Evolutionary conservation across 2,888 invertebrate species (phyloP), one percentile per base, ranked within the genome.

Genomic region (Sesia bembeciformis): DNA sequence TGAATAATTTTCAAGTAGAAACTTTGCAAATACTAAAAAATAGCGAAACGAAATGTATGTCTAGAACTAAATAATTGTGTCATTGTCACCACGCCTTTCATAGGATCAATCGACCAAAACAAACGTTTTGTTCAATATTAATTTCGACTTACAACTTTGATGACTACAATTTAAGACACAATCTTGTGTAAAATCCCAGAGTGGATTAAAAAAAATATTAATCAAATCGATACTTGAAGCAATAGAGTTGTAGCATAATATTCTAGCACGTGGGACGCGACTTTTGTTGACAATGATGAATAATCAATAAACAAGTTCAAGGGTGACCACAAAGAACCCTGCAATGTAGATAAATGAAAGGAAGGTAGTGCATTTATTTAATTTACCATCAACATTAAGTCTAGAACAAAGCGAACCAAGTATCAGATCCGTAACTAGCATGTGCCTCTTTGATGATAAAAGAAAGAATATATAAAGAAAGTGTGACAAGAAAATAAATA

Each of bases 281-380:
- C 5, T 57, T 58, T 58, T 53, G 54, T 52, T 7, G 56, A 56
- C 58, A 58, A 52, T 58, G 54, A 54, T 51, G 46, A 52, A 54
- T 53, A 54, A 41, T 54, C 42, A 57, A 55, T 59, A 66, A 72
- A 70, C 65, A 72, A 68, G 69, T 69, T 70, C 70, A 74, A 69
- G 74, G 68, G 52, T 57, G 61, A 58, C 66, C 52, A 46, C 46
- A 23, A 23, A 23, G 23, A 23, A 23, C 23, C 1, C 23, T 23
- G 23, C 23, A 23, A 23, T 23, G 23, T 23, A 23, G 23, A 23
- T 2, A 23, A 23, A 23, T 23, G 23, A 23, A 23, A 23, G 23
- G 23, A 23, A 23, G 23, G 23, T 23, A 23, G 23, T 23, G 23
- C 23, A 23, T 23, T 23, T 23, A 23, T 23, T 23, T 23, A 23